These are phyloP conservation scores for Endotricha flammealis DNA, from an alignment of 2,888 invertebrate species.

Conservation along the genomic window DNA sequence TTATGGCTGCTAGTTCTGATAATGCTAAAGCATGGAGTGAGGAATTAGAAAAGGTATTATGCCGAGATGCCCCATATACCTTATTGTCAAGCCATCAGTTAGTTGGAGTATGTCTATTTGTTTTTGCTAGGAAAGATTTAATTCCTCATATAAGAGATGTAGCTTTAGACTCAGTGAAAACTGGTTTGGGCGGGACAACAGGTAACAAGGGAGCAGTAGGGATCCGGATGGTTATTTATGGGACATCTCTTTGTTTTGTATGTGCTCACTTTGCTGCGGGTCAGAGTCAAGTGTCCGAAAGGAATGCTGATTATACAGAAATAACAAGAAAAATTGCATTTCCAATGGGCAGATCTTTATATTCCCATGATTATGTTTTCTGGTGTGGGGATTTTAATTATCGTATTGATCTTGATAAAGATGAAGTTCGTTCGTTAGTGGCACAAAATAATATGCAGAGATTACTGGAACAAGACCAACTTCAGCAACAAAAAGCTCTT, in stretches of 20 bases:
- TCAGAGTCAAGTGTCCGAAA: conserved; percentile 95
- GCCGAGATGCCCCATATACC: conserved; percentile 91
- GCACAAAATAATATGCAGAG: conserved; percentile 85
- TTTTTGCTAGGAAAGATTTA: conserved; percentile 94
- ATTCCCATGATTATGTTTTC: conserved; percentile 98
- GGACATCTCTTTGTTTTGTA: conserved; percentile 97
- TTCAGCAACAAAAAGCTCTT: conserved; percentile 87
- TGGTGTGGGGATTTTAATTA: conserved; percentile 99
- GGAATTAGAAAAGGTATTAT: conserved; percentile 94
- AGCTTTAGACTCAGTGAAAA: conserved; percentile 97
- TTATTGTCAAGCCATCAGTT: conserved; percentile 95
- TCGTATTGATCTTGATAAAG: conserved; percentile 96
- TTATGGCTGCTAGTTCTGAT: conserved; percentile 94
- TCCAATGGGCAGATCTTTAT: conserved; percentile 93
- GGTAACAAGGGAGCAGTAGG: conserved; percentile 98
- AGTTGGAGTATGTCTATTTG: conserved; percentile 97
- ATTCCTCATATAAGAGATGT: conserved; percentile 95
- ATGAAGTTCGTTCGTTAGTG: conserved; percentile 92
- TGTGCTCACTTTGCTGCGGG: conserved; percentile 99
- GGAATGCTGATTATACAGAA: conserved; percentile 98
- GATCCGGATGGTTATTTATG: conserved; percentile 93
- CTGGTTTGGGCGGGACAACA: conserved; percentile 98
- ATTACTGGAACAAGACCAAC: conserved; percentile 92
- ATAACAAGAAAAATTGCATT: conserved; percentile 94
- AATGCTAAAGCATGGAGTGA: conserved; percentile 97